Evolutionary conservation across 2,113 vertebrate genomes (phyloP).

Genomic region (Malurus alboscapulatus): DNA sequence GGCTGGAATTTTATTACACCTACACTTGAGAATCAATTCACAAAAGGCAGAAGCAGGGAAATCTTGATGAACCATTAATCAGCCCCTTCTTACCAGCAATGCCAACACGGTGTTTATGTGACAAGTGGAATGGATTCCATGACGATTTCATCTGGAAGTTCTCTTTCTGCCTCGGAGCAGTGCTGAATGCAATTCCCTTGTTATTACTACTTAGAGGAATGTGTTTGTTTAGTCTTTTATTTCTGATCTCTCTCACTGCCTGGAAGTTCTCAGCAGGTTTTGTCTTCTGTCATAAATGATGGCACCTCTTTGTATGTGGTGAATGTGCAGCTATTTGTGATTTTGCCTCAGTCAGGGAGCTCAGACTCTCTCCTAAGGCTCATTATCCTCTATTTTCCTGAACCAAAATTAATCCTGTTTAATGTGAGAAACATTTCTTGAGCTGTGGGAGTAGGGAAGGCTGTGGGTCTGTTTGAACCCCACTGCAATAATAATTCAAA

Average conservation of each 20-base stretch:
- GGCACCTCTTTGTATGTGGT: fast-evolving
- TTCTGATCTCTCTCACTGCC: neutral
- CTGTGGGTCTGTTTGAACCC: neutral
- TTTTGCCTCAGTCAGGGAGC: neutral
- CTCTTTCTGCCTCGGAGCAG: neutral
- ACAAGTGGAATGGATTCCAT: neutral
- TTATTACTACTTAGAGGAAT: neutral
- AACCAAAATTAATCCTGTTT: neutral
- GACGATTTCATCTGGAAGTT: neutral
- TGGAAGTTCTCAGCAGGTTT: neutral
- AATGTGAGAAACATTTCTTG: fast-evolving
- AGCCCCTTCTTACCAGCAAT: neutral
- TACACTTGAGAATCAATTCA: constrained; percentile 12
- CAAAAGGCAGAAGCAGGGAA: neutral
- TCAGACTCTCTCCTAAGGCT: neutral
- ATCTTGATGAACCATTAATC: neutral
- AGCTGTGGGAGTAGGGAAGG: neutral
- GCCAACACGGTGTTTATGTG: neutral
- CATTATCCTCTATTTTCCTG: fast-evolving
- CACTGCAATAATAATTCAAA: neutral
- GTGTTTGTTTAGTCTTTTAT: neutral
- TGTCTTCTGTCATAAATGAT: neutral
- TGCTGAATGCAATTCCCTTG: neutral
- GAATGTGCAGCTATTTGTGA: fast-evolving
- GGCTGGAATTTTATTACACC: neutral